Evolutionary conservation across 2,888 invertebrate species (phyloP).

Genomic region (Pecten maximus): DNA sequence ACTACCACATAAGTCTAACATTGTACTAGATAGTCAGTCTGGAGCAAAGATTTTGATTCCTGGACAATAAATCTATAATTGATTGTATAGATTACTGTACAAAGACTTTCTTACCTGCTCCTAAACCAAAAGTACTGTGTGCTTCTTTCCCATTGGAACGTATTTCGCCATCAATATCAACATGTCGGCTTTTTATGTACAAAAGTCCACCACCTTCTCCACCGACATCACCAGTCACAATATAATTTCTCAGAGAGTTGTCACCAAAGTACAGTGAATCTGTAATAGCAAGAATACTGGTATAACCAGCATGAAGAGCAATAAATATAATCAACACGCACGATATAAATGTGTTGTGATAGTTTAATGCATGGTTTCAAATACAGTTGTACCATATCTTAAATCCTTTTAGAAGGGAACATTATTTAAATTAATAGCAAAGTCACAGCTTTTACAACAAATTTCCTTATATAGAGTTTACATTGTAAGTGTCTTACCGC

Average conservation of each 20-base stretch:
- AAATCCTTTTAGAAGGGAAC: not conserved
- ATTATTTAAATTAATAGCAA: not conserved
- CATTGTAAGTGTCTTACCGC: slow-evolving; percentile 59
- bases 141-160: slow-evolving; percentile 64
- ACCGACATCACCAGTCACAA: slow-evolving; percentile 64
- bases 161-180: slow-evolving; percentile 72
- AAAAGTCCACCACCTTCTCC: slow-evolving; percentile 71
- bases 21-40: too few relatives aligned
- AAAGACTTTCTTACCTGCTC: slow-evolving; percentile 60
- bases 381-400: too few relatives aligned
- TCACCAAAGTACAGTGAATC: slow-evolving; percentile 69
- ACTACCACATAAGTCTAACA: too few relatives aligned
- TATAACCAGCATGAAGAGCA: too few relatives aligned
- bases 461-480: not conserved
- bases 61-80: too few relatives aligned
- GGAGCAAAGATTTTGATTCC: too few relatives aligned
- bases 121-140: slow-evolving; percentile 54
- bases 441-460: not conserved
- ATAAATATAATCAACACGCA: too few relatives aligned
- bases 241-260: slow-evolving; percentile 59
- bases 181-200: slow-evolving; percentile 63
- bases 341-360: too few relatives aligned
- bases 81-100: too few relatives aligned
- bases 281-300: slow-evolving; percentile 41
- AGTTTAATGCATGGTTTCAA: too few relatives aligned